Conservation (phyloP, 2,113 vertebrate genomes). For the Cinclus mexicanus region DNA sequence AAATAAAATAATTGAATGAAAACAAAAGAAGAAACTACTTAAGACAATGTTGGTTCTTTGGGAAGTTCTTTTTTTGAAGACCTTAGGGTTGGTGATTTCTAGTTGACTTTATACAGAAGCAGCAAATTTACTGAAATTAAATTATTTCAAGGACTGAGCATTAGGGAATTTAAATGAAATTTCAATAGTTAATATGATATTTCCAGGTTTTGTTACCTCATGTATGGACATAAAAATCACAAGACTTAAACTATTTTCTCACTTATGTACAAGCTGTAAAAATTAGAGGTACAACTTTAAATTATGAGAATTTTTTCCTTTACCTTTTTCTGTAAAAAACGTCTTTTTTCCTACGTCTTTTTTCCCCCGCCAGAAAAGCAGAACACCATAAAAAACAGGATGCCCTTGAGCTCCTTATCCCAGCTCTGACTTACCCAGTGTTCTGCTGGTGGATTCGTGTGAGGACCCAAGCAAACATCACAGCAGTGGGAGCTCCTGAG, state of each 20-base stretch:
- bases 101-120: neutral
- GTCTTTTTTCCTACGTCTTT: too few species aligned
- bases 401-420: neutral
- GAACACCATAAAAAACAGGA: neutral
- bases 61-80: neutral
- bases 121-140: neutral
- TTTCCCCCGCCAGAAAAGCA: rapidly evolving
- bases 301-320: rapidly evolving
- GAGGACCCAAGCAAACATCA: constrained; percentile 67
- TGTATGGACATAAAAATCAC: neutral
- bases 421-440: constrained; percentile 61
- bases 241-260: neutral
- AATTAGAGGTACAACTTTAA: rapidly evolving
- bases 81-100: neutral
- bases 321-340: neutral
- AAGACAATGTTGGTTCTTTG: neutral
- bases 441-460: constrained; percentile 70
- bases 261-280: neutral
- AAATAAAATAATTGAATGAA: neutral
- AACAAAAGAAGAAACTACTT: neutral
- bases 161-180: neutral
- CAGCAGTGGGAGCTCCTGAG: constrained; percentile 65
- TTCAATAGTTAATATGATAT: neutral
- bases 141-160: neutral
- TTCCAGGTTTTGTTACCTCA: neutral